Conservation (phyloP, 2,888 invertebrate genomes). For the Lycophotia porphyrea region DNA sequence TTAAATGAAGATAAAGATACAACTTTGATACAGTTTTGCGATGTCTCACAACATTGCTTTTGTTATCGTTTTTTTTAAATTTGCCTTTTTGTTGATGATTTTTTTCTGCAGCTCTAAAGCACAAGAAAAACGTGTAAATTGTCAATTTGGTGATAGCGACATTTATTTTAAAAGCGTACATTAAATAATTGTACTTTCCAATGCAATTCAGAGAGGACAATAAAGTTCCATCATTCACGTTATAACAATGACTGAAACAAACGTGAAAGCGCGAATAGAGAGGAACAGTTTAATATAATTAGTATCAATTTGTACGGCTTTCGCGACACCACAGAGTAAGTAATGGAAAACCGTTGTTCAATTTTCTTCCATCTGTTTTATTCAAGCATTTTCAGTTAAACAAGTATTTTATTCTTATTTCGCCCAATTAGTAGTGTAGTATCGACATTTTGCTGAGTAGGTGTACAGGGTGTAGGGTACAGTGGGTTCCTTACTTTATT, state of each 20-base stretch:
- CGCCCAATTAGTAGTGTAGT: not conserved
- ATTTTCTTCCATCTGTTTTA: slow-evolving; percentile 1
- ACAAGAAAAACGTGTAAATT: slow-evolving; percentile 1
- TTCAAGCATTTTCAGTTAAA: not conserved
- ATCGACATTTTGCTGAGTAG: not conserved
- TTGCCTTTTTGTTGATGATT: slow-evolving; percentile 14
- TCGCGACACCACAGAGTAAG: slow-evolving; percentile 60
- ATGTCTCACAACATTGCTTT: slow-evolving; percentile 53
- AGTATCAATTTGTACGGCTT: slow-evolving; percentile 65
- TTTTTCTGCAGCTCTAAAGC: slow-evolving; percentile 2
- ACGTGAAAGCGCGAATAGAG: slow-evolving; percentile 64
- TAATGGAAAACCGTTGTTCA: slow-evolving; percentile 15
- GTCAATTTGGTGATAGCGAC: not conserved
- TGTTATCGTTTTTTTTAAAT: slow-evolving; percentile 44
- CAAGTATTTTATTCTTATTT: not conserved
- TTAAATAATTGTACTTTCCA: not conserved
- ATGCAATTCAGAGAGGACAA: slow-evolving; percentile 7
- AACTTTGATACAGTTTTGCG: slow-evolving; percentile 66
- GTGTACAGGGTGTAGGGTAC: too few relatives aligned
- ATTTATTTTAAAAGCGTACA: not conserved
- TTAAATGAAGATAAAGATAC: slow-evolving; percentile 77
- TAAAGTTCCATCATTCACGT: slow-evolving; percentile 11
- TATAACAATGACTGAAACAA: slow-evolving; percentile 44
- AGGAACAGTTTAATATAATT: slow-evolving; percentile 64
- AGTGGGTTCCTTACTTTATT: too few relatives aligned